phyloP scores from a whole-genome alignment of 2,113 vertebrate genomes.

The Cnemophilus loriae region DNA sequence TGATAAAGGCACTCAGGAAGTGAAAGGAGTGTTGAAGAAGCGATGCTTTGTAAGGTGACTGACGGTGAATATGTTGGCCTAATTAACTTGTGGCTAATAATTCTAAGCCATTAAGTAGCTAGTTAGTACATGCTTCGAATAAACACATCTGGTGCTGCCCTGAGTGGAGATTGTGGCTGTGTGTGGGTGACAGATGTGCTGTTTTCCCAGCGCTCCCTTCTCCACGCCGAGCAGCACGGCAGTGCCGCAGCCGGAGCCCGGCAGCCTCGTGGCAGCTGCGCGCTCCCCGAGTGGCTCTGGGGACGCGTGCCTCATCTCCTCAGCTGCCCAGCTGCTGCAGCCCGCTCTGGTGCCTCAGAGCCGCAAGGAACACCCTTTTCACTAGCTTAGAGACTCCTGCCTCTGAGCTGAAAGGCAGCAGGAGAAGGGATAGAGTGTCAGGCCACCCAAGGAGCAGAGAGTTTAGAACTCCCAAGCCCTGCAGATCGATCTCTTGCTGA shows the following conservation, averaged over 20 bases:
- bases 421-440: background rate
- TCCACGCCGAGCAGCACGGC: conserved; percentile 83
- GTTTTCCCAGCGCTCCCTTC: conserved; percentile 73
- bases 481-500: background rate
- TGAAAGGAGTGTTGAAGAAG: conserved; percentile 15
- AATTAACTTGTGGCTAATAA: conserved; percentile 88
- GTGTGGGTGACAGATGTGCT: conserved; percentile 87
- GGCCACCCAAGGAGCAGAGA: background rate
- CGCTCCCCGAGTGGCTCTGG: conserved; percentile 20
- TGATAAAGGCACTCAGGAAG: background rate
- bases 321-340: background rate
- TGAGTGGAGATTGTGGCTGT: conserved; percentile 54
- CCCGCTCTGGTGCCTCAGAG: background rate
- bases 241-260: conserved; percentile 50
- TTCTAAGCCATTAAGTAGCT: conserved; percentile 87
- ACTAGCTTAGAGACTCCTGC: background rate
- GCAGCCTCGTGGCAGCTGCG: conserved; percentile 73
- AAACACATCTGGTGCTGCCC: conserved; percentile 89
- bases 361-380: background rate
- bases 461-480: background rate
- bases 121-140: conserved; percentile 79
- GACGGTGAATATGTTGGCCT: conserved; percentile 75
- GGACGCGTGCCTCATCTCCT: conserved; percentile 40
- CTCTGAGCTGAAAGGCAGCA: conserved; percentile 9
- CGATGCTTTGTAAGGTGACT: conserved; percentile 56